Percentiles rank a stretch among this genome's conserved stretches.
Evolutionary conservation across 2,888 invertebrate species (phyloP).

Genomic region (Eudemis profundana): DNA sequence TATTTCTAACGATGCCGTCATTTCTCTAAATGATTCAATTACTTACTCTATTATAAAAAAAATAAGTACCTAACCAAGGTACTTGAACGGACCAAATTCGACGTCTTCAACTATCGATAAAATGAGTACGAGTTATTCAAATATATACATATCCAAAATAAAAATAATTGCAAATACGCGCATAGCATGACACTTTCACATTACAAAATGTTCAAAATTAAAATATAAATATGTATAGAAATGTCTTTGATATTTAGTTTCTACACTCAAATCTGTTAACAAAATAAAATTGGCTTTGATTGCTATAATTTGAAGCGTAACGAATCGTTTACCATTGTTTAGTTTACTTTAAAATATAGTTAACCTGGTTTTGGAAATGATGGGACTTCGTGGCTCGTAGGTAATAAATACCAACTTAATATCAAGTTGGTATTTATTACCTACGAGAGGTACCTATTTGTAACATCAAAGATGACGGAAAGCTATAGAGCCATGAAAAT

Average conservation of each 20-base stretch:
- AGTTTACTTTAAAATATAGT: no score
- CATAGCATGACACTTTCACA: not conserved
- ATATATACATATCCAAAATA: slow-evolving; percentile 36
- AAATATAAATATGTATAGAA: not conserved
- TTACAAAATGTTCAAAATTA: not conserved
- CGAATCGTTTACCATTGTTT: no score
- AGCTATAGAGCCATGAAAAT: no score
- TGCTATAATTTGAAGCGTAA: not conserved
- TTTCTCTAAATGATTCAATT: slow-evolving; percentile 18
- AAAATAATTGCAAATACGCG: not conserved
- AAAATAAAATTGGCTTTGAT: slow-evolving; percentile 12
- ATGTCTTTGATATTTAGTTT: not conserved
- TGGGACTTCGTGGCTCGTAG: no score
- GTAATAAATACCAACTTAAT: no score
- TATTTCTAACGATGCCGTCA: not conserved
- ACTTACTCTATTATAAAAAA: slow-evolving; percentile 20
- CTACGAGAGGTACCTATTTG: no score
- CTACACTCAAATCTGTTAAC: not conserved
- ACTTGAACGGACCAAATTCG: slow-evolving; percentile 35
- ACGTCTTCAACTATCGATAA: slow-evolving; percentile 10
- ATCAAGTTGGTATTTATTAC: no score
- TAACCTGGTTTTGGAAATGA: no score
- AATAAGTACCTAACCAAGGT: slow-evolving; percentile 2
- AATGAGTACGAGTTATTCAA: slow-evolving; percentile 27
- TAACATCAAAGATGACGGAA: no score